Evolutionary conservation across 2,888 invertebrate genomes (phyloP).

Genomic region (Petrophora chlorosata): DNA sequence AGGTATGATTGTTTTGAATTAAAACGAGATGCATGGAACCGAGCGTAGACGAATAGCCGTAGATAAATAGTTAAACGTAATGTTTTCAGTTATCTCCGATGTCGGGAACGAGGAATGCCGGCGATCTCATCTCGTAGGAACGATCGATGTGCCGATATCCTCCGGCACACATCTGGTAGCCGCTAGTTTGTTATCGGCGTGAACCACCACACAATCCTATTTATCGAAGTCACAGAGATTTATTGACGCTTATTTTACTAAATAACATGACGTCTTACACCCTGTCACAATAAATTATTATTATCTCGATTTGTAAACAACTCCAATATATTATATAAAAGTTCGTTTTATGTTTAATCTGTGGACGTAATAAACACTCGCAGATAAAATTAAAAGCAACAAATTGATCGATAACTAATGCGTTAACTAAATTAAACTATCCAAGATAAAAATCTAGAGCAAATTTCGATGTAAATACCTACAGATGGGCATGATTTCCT

Average conservation of each 20-base stretch:
- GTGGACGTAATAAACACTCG: constrained; percentile 19
- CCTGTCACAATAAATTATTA: constrained; percentile 58
- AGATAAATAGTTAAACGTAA: constrained; percentile 67
- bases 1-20: constrained; percentile 15
- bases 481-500: constrained; percentile 8
- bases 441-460: constrained; percentile 17
- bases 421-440: constrained; percentile 5
- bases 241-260: constrained; percentile 62
- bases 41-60: constrained; percentile 59
- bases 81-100: constrained; percentile 65
- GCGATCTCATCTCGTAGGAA: constrained; percentile 59
- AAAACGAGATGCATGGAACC: constrained; percentile 38
- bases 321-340: constrained; percentile 38
- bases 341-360: constrained; percentile 31
- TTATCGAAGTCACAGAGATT: constrained; percentile 73
- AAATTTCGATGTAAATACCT: constrained; percentile 7
- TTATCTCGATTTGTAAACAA: constrained; percentile 40
- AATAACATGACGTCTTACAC: constrained; percentile 64
- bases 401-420: constrained; percentile 18
- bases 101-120: constrained; percentile 59
- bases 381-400: constrained; percentile 19
- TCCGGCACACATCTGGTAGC: constrained; percentile 67
- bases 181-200: constrained; percentile 64
- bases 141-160: constrained; percentile 63
- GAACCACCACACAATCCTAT: constrained; percentile 64